Conservation (phyloP, 2,888 invertebrate species). For the Charanyca ferruginea region DNA sequence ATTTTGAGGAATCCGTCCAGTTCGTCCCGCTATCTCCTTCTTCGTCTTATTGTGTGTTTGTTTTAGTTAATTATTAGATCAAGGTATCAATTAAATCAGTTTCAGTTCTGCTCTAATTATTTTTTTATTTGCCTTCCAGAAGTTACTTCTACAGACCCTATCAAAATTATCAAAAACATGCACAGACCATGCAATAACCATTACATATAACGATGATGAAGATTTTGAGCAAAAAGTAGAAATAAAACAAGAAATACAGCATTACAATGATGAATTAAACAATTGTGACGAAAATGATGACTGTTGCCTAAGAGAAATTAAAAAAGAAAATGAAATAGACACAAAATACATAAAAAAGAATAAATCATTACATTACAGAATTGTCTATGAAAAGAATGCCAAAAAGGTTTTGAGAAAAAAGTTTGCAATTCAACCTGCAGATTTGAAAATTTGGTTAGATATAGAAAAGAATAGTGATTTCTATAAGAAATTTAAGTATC, state of each 20-base stretch:
- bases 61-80: no score
- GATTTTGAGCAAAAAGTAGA: conserved; percentile 16
- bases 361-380: conserved; percentile 39
- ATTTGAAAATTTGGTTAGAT: conserved; percentile 28
- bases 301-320: conserved; percentile 27
- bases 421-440: conserved; percentile 29
- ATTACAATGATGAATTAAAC: conserved; percentile 24
- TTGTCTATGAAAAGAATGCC: conserved; percentile 43
- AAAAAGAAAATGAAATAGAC: conserved; percentile 41
- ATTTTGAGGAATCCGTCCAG: no score
- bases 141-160: conserved; percentile 13
- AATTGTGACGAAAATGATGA: conserved; percentile 5
- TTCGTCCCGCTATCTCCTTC: no score
- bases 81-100: no score
- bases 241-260: conserved; percentile 48
- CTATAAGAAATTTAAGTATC: conserved; percentile 36
- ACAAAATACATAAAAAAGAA: conserved; percentile 8
- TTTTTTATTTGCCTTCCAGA: conserved; percentile 40
- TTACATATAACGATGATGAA: conserved; percentile 30
- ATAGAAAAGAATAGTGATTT: conserved; percentile 46
- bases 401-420: conserved; percentile 48
- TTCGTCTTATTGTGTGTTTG: no score
- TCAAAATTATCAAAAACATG: conserved; percentile 42
- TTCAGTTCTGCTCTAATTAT: no score
- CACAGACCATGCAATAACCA: conserved; percentile 30